Evolutionary conservation across 2,888 invertebrate species (phyloP).

Genomic region (Rhopalosiphum nymphaeae): DNA sequence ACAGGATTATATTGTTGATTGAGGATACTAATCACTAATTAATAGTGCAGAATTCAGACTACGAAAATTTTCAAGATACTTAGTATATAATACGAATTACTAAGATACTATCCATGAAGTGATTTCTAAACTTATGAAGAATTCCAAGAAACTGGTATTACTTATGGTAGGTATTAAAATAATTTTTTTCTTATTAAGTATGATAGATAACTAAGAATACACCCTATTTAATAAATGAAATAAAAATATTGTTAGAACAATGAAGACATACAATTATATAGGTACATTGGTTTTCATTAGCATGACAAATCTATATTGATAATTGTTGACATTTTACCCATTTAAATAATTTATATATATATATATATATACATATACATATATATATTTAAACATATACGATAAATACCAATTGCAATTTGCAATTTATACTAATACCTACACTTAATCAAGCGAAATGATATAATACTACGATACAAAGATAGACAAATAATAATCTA

Average conservation of each 20-base stretch:
- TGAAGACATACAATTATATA: not conserved
- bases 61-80: not conserved
- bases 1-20: not conserved
- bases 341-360: not conserved
- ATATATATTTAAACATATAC: not conserved
- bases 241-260: not conserved
- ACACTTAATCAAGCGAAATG: not conserved
- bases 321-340: not conserved
- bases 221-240: not conserved
- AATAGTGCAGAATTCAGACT: not conserved
- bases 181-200: not conserved
- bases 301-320: not conserved
- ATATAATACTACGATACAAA: slow-evolving; percentile 28
- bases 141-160: not conserved
- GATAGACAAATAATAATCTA: slow-evolving; percentile 70
- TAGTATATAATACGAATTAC: not conserved
- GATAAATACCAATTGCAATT: not conserved
- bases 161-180: not conserved
- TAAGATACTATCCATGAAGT: not conserved
- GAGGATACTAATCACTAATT: not conserved
- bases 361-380: not conserved
- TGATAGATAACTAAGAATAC: not conserved
- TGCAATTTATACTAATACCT: not conserved
- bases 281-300: not conserved
- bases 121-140: not conserved